Evolutionary conservation across 1,140 invertebrate species (phyloP).

Genomic region (Glossosoma conforme): DNA sequence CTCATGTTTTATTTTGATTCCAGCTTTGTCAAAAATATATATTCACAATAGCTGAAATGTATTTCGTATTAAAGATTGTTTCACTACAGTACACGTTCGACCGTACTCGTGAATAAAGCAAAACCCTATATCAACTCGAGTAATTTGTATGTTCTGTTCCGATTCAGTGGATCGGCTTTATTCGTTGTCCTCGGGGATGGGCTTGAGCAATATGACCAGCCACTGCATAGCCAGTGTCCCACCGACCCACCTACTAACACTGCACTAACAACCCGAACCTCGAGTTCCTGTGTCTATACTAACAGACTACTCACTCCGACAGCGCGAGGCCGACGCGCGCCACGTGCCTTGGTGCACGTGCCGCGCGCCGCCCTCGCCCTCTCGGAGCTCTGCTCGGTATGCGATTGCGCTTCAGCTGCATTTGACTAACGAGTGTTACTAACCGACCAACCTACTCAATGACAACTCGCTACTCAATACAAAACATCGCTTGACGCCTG

Average conservation of each 20-base stretch:
- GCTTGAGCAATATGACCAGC: constrained; percentile 62
- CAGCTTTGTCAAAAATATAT: constrained; percentile 14
- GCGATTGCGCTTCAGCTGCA: constrained; percentile 28
- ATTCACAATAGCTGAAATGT: too few relatives aligned
- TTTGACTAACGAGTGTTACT: constrained; percentile 20
- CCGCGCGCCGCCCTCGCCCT: neutral
- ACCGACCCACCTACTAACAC: constrained; percentile 40
- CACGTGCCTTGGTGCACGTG: neutral
- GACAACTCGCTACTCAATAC: constrained; percentile 4
- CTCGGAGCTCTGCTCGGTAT: constrained; percentile 9
- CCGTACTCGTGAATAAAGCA: too few relatives aligned
- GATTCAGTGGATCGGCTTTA: constrained; percentile 37
- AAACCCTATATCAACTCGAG: too few relatives aligned
- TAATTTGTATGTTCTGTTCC: constrained; percentile 5
- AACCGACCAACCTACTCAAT: constrained; percentile 4
- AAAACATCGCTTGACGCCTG: constrained; percentile 2
- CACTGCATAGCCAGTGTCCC: constrained; percentile 53
- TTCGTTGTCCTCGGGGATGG: constrained; percentile 59
- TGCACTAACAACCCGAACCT: constrained; percentile 38
- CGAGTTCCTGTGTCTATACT: constrained; percentile 30
- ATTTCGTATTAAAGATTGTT: too few relatives aligned
- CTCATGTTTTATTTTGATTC: constrained; percentile 23
- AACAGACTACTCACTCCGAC: too few relatives aligned
- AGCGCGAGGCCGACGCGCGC: neutral
- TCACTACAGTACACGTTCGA: too few relatives aligned